Evolutionary conservation across 2,888 invertebrate genomes (phyloP), one percentile per base, ranked within the genome.

Genomic region (Folsomia manolachei): DNA sequence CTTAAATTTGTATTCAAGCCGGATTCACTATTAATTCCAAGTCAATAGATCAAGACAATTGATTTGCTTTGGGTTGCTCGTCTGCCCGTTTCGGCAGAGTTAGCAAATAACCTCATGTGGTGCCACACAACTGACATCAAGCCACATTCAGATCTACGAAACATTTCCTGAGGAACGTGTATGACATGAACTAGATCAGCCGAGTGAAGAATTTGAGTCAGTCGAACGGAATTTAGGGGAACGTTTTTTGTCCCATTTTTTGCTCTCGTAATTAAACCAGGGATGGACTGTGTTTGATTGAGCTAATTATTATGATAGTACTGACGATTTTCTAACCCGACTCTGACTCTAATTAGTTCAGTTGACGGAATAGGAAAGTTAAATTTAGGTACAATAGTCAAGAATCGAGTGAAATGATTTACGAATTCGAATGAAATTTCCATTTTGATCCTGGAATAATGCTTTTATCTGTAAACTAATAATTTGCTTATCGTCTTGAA

Each of bases 21-120:
- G 63, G 71, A 71, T 69, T 70, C 64, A 67, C 9, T 65, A 69
- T 74, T 68, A 74, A 61, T 74, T 74, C 71, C 74, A 69, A 64
- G 21, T 65, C 71, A 74, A 60, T 63, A 69, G 66, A 27, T 69
- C 69, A 69, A 74, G 71, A 74, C 74, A 74, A 74, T 71, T 66
- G 52, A 11, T n/a, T n/a, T 25, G 63, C 63, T 70, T n/a, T n/a
- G n/a, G n/a, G n/a, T n/a, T n/a, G n/a, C n/a, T n/a, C n/a, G n/a
- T n/a, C 53, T 27, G 39, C 27, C n/a, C 65, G 23, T 11, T 63
- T 24, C 7, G 26, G 21, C 23, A 18, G 18, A 25, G 21, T 24
- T 24, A 25, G 18, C 23, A 63, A 63, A 25, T 25, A 14, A 7
- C 2, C 26, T 23, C 24, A 23, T 63, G 25, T 63, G 2, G 2